Conservation (phyloP, 2,888 invertebrate species). For the Bhutanitis thaidina region DNA sequence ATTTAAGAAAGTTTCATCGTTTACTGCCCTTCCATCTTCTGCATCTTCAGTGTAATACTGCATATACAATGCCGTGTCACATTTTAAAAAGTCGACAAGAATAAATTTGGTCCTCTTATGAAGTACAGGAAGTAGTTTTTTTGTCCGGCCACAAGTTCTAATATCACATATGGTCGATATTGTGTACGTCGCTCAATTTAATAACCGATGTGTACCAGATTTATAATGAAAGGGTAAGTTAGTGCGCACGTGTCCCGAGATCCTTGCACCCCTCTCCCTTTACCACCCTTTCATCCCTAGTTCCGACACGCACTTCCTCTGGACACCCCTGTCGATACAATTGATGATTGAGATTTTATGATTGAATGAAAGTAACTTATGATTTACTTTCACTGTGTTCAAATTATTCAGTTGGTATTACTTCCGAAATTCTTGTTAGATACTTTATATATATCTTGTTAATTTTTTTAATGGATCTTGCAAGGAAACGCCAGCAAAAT, state of each 20-base stretch:
- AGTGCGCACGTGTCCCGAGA: slow-evolving; percentile 31
- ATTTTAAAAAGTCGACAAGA: no score
- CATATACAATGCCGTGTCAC: no score
- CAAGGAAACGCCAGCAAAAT: no score
- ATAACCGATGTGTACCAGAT: slow-evolving; percentile 26
- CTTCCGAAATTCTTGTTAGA: no score
- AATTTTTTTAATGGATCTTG: no score
- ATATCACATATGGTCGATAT: slow-evolving; percentile 14
- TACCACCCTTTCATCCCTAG: slow-evolving; percentile 23
- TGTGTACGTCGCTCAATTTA: slow-evolving; percentile 20
- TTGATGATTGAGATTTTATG: slow-evolving; percentile 12
- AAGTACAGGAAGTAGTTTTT: slow-evolving; percentile 14
- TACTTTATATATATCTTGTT: no score
- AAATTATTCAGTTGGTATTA: no score
- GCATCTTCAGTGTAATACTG: no score
- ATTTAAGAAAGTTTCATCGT: no score
- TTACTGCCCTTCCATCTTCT: no score
- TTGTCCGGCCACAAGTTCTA: slow-evolving; percentile 1
- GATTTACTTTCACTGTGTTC: not conserved
- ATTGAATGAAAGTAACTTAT: not conserved
- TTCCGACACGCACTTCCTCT: slow-evolving; percentile 30
- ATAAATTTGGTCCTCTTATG: not conserved
- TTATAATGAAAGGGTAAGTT: slow-evolving; percentile 31
- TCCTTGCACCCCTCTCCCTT: slow-evolving; percentile 18
- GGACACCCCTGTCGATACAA: slow-evolving; percentile 7